These are phyloP conservation scores for Notodonta ziczac DNA, from an alignment of 2,888 invertebrate species.

Conservation along the genomic window DNA sequence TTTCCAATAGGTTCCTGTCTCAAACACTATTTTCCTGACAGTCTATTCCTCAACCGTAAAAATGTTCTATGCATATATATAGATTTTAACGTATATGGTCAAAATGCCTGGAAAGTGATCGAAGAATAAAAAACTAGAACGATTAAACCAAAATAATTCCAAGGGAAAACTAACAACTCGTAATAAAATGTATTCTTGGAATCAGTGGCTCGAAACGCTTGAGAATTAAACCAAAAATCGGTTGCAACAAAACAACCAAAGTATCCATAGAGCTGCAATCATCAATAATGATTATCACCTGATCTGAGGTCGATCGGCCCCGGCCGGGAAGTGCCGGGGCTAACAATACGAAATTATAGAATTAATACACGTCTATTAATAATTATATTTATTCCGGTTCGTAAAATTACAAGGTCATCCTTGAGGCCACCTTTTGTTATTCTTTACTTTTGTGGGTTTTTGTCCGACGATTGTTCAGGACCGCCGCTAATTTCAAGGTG, in stretches of 20 bases:
- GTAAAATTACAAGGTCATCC: neutral
- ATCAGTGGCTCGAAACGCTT: neutral
- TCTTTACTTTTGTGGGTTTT: neutral
- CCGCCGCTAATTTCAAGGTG: neutral
- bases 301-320: conserved; percentile 57
- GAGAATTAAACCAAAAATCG: conserved; percentile 42
- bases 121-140: no score
- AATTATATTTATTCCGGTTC: neutral
- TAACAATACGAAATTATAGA: conserved; percentile 43
- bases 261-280: conserved; percentile 72
- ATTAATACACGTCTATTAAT: conserved; percentile 17
- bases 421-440: conserved; percentile 1
- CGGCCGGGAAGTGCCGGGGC: conserved; percentile 57
- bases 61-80: no score
- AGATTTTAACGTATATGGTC: no score
- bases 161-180: no score
- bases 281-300: conserved; percentile 81
- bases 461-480: neutral
- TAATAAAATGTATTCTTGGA: no score
- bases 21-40: no score
- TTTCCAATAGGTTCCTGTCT: no score
- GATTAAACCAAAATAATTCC: no score
- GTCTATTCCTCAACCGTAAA: no score
- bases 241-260: conserved; percentile 67
- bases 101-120: no score